These are phyloP conservation scores for Prunella strophiata DNA, from an alignment of 2,797 vertebrate species.

Conservation along the genomic window DNA sequence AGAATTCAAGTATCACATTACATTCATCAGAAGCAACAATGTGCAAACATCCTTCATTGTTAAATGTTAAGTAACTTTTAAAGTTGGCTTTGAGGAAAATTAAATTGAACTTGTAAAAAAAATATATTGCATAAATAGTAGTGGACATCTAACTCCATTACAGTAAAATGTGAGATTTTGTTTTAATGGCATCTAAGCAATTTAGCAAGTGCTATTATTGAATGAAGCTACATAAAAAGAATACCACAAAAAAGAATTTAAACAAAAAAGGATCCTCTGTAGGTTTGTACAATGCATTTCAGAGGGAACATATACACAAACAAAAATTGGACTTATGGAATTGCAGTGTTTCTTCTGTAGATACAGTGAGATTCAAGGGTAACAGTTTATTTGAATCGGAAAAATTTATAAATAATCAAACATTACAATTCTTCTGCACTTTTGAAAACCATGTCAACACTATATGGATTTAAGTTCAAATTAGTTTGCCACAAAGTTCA, in stretches of 20 bases:
- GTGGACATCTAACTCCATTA: neutral
- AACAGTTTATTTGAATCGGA: neutral
- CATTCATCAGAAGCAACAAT: neutral
- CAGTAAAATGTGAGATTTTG: neutral
- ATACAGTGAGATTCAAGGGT: neutral
- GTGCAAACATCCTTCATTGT: neutral
- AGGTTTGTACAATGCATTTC: neutral
- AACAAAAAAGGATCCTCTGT: neutral
- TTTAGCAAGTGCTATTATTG: neutral
- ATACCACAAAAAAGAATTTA: neutral
- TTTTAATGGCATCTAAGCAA: neutral
- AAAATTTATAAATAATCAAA: neutral
- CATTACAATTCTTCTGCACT: neutral
- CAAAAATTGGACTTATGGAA: neutral
- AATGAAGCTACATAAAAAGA: neutral
- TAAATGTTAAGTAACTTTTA: neutral
- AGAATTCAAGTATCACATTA: neutral
- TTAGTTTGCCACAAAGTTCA: neutral
- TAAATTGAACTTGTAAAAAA: neutral
- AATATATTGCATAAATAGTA: neutral
- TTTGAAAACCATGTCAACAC: neutral
- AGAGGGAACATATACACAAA: neutral
- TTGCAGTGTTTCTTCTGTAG: neutral
- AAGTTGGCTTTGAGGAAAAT: neutral
- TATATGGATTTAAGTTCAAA: neutral